Evolutionary conservation across 2,113 vertebrate species (phyloP), one percentile per base, ranked within the genome.

Genomic region (Scomber japonicus): DNA sequence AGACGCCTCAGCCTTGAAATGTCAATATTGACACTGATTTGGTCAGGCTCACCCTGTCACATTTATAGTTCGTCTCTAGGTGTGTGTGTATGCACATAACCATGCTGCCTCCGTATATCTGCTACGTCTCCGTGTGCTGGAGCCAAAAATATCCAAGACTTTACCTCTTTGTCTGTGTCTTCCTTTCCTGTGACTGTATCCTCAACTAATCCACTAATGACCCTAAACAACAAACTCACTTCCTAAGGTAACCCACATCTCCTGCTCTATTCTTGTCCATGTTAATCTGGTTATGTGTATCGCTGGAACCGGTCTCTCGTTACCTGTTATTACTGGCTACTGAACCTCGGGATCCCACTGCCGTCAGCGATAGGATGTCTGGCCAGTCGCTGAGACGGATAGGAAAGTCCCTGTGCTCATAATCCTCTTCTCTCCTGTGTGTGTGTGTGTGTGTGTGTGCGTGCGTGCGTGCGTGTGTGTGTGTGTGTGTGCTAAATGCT

Each of bases 251-350:
- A 73, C 83, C 71, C 60, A 31, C 70, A 73, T 86, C 61, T 62
- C 14, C 14, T 40, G 79, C 76, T 67, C 85, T 92, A 89, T 88
- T 90, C 82, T 81, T 53, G 84, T 90, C 80, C 71, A 40, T 12
- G 75, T 69, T 92, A 91, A 92, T 87, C 88, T 89, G 87, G 75
- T 93, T 93, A 88, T 83, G 87, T 73, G 73, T 71, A 61, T 85
- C 27, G 0, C 63, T 88, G 90, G 85, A 81, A 66, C 67, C 10
- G 21, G 45, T 19, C 78, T 59, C 35, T 35, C 54, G 81, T 53
- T 60, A n/a, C 78, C 60, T 69, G 57, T 48, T 74, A 67, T 76
- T 63, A 49, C 57, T 24, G 11, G 73, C 79, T 71, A 54, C 69
- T 66, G 71, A 51, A 65, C 46, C 5, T 15, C 1, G 56, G 81